Conservation (phyloP, 2,888 invertebrate species). For the Drosophila anomalata region DNA sequence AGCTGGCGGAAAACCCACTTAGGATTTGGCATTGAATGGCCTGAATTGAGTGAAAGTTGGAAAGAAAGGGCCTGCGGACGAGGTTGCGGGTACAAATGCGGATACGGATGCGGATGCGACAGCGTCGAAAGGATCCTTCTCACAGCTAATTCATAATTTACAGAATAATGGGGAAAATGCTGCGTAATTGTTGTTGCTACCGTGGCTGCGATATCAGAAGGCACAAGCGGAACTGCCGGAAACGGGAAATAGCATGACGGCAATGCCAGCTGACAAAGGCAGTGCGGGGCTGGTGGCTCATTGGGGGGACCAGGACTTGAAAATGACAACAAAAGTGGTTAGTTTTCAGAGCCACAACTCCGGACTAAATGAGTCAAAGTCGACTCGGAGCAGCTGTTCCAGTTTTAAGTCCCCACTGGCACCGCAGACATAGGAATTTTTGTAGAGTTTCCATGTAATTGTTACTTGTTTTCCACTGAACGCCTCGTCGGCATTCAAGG, state of each 20-base stretch:
- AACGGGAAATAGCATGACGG: slow-evolving; percentile 56
- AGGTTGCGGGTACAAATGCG: not conserved
- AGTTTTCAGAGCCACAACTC: slow-evolving; percentile 48
- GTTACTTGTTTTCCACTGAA: slow-evolving; percentile 15
- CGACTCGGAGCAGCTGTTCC: slow-evolving; percentile 49
- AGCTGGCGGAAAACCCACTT: slow-evolving; percentile 38
- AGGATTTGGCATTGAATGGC: slow-evolving; percentile 36
- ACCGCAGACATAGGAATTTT: slow-evolving; percentile 24
- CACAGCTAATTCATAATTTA: slow-evolving; percentile 59
- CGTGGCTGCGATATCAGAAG: slow-evolving; percentile 28
- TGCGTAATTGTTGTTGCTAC: slow-evolving; percentile 43
- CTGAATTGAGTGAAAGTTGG: slow-evolving; percentile 17
- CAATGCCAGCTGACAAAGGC: slow-evolving; percentile 8
- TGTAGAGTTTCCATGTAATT: slow-evolving; percentile 24
- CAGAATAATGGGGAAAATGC: slow-evolving; percentile 34
- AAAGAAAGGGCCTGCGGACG: not conserved
- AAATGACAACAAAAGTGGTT: slow-evolving; percentile 51
- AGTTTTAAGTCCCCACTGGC: slow-evolving; percentile 65
- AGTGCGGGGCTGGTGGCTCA: not conserved
- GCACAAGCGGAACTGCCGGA: slow-evolving; percentile 55
- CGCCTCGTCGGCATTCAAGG: not conserved
- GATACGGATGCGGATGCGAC: not conserved
- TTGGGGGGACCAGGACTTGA: slow-evolving; percentile 7
- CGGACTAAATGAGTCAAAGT: slow-evolving; percentile 49
- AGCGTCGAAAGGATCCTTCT: slow-evolving; percentile 26